phyloP scores from a whole-genome alignment of 2,113 vertebrate species.

The Corapipo altera region DNA sequence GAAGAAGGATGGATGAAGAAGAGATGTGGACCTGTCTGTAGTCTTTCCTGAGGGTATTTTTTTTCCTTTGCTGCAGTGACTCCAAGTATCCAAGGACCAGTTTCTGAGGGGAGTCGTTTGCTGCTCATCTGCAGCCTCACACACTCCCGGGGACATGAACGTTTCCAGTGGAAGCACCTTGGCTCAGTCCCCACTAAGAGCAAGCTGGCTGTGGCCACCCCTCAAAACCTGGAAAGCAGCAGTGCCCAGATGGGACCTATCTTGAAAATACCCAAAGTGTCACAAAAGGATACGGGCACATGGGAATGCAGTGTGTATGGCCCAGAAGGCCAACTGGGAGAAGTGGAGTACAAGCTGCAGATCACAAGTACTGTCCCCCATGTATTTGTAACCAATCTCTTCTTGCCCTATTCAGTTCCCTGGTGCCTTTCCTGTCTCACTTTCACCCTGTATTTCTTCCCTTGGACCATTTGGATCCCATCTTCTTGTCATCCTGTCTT shows the following conservation, averaged over 20 bases:
- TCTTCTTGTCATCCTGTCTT: not conserved
- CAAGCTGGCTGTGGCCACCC: not conserved
- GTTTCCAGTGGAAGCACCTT: constrained; percentile 58
- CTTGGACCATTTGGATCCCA: not conserved
- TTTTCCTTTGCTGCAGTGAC: constrained; percentile 28
- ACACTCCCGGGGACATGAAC: constrained; percentile 28
- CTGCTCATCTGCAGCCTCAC: constrained; percentile 40
- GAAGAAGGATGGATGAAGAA: not conserved
- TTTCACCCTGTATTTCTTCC: not conserved
- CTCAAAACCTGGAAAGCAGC: not conserved
- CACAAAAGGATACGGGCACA: not conserved
- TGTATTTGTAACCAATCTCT: not conserved
- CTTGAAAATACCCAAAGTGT: constrained; percentile 45
- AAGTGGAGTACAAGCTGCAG: constrained; percentile 35
- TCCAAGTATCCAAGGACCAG: not conserved
- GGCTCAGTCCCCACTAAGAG: not conserved
- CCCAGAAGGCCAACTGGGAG: constrained; percentile 44
- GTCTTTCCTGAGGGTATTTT: not conserved
- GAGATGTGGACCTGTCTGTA: not conserved
- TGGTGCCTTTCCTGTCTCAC: not conserved
- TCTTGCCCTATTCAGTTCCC: not conserved
- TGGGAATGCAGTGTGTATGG: constrained; percentile 61
- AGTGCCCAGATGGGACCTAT: not conserved
- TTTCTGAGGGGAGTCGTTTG: constrained; percentile 41
- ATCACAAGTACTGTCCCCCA: constrained; percentile 20